phyloP scores from a whole-genome alignment of 2,113 vertebrate species.

The Peromyscus maniculatus region DNA sequence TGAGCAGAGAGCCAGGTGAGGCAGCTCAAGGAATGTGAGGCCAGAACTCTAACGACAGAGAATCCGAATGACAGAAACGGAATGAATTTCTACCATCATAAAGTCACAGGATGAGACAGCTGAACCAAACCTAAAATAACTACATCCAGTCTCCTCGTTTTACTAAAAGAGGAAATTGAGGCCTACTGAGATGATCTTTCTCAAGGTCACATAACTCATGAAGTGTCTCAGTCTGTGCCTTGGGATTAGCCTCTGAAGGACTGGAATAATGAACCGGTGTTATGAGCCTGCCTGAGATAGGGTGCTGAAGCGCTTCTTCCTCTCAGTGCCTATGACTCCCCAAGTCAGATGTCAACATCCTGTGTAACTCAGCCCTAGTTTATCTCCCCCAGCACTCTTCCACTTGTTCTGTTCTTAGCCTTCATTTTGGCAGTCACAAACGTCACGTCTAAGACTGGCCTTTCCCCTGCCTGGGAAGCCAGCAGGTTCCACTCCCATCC shows the following conservation, averaged over 20 bases:
- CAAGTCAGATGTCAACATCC: not conserved
- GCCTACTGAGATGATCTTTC: not conserved
- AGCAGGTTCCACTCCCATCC: not conserved
- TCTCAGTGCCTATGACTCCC: not conserved
- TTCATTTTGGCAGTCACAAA: not conserved
- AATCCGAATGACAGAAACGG: not conserved
- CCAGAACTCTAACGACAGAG: not conserved
- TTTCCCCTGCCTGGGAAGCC: not conserved
- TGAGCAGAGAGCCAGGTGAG: not conserved
- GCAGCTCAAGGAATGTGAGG: not conserved
- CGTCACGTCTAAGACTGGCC: not conserved
- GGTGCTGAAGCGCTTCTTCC: not conserved
- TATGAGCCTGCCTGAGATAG: not conserved
- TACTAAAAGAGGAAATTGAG: conserved; percentile 23
- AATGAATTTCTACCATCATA: not conserved
- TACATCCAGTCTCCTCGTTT: not conserved
- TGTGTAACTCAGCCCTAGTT: not conserved
- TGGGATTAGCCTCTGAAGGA: not conserved
- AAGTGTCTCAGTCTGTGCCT: not conserved
- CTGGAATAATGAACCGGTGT: conserved; percentile 16
- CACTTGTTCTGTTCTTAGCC: not conserved
- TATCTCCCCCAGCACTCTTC: not conserved
- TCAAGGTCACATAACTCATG: not conserved
- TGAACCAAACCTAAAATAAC: conserved; percentile 11
- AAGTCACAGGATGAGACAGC: not conserved